Evolutionary conservation across 2,888 invertebrate species (phyloP), one percentile per base, ranked within the genome.

Genomic region (Hermaeophaga mercurialis): DNA sequence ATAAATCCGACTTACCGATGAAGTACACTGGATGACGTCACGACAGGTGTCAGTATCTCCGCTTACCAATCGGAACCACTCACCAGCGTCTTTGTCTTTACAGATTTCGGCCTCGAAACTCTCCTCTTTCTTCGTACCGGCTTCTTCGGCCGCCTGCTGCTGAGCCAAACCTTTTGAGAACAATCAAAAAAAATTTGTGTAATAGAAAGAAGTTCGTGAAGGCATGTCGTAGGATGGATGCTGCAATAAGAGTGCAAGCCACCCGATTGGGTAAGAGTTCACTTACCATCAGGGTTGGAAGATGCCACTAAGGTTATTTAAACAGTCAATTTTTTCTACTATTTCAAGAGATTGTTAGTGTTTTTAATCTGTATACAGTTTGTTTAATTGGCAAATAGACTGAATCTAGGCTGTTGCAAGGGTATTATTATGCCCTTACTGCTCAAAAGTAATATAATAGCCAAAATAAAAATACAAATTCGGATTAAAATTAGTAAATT

Each of bases 1-100:
- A n/a, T n/a, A n/a, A n/a, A n/a, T n/a, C 11, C 1, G 26, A 85
- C 86, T 83, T 76, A 91, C 91, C 75, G 94, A 94, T 75, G 92
- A 91, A 66, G 94, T 94, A 81, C 94, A 94, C 80, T 94, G 94
- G 76, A 94, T 94, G 76, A 94, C 94, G 81, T 94, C 94, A 78
- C 94, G 89, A 79, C 94, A 95, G 79, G 90, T 91, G 80, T 94
- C 94, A 71, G 91, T 92, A 70, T 94, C 93, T 70, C 91, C 92
- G 61, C 91, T 87, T 60, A 91, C 90, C 75, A 94, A 82, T 73
- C 94, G 87, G 83, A 95, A 94, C 94, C 94, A 94, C 80, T 94
- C 94, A 63, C 94, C 94, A 47, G 94, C 94, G 80, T 93, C 94
- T 82, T 93, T 94, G 82, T 92, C 92, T 83, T 92, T 92, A 82